Evolutionary conservation across 2,113 vertebrate species (phyloP).

Genomic region (Perca fluviatilis): DNA sequence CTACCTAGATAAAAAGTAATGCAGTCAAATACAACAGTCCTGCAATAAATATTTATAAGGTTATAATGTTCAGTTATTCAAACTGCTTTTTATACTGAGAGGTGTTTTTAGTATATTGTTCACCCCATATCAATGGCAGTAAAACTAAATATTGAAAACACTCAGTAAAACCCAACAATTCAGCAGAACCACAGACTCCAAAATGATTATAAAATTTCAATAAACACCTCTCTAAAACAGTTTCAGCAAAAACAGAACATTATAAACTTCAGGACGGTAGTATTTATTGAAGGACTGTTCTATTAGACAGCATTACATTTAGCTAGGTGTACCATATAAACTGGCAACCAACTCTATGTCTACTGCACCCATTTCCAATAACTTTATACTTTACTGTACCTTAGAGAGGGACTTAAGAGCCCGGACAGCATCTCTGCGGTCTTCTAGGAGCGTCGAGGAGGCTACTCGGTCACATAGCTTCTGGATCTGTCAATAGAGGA

Average conservation of each 20-base stretch:
- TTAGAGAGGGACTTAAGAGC: conserved; percentile 95
- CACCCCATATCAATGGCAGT: not conserved
- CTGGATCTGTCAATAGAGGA: conserved; percentile 88
- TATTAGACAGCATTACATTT: not conserved
- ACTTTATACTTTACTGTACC: conserved; percentile 64
- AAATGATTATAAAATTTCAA: not conserved
- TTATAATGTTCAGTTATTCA: not conserved
- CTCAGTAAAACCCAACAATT: not conserved
- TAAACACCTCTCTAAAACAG: not conserved
- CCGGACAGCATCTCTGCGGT: conserved; percentile 95
- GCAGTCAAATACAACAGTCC: not conserved
- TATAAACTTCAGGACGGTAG: not conserved
- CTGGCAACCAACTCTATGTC: not conserved
- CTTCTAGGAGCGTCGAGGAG: conserved; percentile 96
- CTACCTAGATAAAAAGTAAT: not conserved
- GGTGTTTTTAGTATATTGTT: no score
- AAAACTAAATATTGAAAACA: not conserved
- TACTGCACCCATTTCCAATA: not conserved
- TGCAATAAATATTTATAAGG: not conserved
- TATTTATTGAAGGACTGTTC: not conserved
- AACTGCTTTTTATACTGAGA: not conserved
- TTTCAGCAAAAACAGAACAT: not conserved
- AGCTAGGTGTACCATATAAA: not conserved
- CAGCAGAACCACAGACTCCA: not conserved
- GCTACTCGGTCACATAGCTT: conserved; percentile 97